Percentiles rank a stretch among this genome's conserved stretches.
These are phyloP conservation scores for Synergus umbraculus DNA, from an alignment of 2,888 invertebrate genomes.

Conservation along the genomic window DNA sequence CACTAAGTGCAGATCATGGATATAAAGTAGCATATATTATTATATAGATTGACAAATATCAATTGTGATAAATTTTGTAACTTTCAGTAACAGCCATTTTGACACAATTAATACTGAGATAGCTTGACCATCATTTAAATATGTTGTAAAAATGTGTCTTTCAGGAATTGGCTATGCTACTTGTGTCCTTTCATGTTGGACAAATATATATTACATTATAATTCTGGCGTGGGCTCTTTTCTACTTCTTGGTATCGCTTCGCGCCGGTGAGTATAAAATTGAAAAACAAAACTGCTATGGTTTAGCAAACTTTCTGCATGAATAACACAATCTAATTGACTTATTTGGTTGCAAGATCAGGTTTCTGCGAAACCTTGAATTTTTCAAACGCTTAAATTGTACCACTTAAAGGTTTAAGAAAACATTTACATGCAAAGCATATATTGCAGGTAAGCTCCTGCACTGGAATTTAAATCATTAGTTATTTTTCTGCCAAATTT, in stretches of 20 bases:
- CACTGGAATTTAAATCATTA: conserved; percentile 31
- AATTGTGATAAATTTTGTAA: no score
- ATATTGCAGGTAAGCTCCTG: not conserved
- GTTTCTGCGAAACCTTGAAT: not conserved
- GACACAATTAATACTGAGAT: not conserved
- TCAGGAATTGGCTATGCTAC: conserved; percentile 97
- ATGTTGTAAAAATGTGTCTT: conserved; percentile 37
- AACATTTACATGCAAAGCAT: not conserved
- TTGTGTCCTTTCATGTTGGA: conserved; percentile 99
- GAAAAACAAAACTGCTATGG: no score
- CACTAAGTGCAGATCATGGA: no score
- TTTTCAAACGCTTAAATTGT: not conserved
- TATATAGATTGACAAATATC: no score
- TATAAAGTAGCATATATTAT: no score
- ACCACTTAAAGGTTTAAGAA: not conserved
- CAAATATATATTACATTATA: conserved; percentile 99
- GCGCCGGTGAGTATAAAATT: conserved; percentile 82
- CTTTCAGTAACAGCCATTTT: not conserved
- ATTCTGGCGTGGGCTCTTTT: conserved; percentile 98
- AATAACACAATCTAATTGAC: not conserved
- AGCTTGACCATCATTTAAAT: not conserved
- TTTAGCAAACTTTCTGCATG: not conserved
- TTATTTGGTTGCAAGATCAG: not conserved
- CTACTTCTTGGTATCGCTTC: conserved; percentile 95
- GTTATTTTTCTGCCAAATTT: not conserved